Evolutionary conservation across 2,113 vertebrate species (phyloP), one percentile per base, ranked within the genome.

Genomic region (Anoplopoma fimbria): DNA sequence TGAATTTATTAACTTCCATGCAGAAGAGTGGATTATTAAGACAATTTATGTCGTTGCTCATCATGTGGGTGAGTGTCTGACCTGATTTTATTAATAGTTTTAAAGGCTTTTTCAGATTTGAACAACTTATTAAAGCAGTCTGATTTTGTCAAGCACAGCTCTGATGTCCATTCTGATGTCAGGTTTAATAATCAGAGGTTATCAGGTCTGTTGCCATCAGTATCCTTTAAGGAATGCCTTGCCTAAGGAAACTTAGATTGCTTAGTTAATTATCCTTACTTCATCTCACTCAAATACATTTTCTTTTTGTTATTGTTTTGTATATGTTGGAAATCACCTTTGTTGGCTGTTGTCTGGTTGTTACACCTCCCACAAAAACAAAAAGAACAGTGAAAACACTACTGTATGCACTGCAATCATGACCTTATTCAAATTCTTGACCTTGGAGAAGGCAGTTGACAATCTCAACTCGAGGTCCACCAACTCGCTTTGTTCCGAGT

Each of bases 21-120:
- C 69, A 75, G 9, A 68, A 15, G n/a, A 74, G 27, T 33, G 5
- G 53, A 67, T 65, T 76, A 62, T 65, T 67, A 78, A 76, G 23
- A 84, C 75, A 27, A 65, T 72, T 53, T 29, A 63, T 77, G 64
- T 77, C 40, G 53, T 68, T 82, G 23, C 69, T 55, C 49, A 27
- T 38, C 15, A 8, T 71, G 49, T 25, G 21, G 31, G 53, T n/a
- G 38, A 55, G 36, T 36, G 47, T 34, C 33, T 87, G 49, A 69
- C 76, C 58, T 76, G 73, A 53, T 77, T 78, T 69, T 45, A 45
- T 40, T 34, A 13, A 47, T n/a, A 14, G 4, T 68, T 68, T 61
- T 58, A 23, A 45, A 73, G 21, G 55, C 34, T 55, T 27, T 36
- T 57, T 29, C 36, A 33, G n/a, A 7, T 51, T 34, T 62, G 31